Base-by-base conservation (phyloP, 2,113 vertebrate species). In the Sebastes schlegelii region DNA sequence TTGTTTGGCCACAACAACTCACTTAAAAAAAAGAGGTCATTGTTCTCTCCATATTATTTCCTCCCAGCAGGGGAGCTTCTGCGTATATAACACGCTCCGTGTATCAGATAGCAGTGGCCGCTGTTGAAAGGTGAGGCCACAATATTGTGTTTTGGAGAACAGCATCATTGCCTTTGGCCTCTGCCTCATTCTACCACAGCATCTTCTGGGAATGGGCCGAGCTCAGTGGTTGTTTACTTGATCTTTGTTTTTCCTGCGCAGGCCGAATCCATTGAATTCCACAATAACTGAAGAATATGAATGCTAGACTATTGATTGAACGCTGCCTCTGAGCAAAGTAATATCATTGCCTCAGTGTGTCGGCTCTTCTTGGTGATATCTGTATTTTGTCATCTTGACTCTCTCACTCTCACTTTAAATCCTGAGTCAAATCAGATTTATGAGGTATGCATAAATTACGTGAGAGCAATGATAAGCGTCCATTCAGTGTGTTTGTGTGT, bases 111-210 rank as follows among this genome's bases (percentile, higher is more conserved):
- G 43, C 74, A 14, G 2, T 19, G 73, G 52, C 75, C 74, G 21
- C 77, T 17, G 55, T 66, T 75, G 62, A 78, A 90, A 87, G 82
- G 76, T 85, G 80, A 82, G 71, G 76, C 76, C 62, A 57, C 82
- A 86, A 88, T 86, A 84, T 88, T 85, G 82, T 82, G 88, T 84
- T 88, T 82, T 70, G 49, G 51, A 82, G 82, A 85, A 68, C 62
- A 58, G 76, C 77, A 54, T 85, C 64, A 52, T 23, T 90, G 83
- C 67, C 78, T 65, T 58, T 79, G 78, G 84, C 82, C 80, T 70
- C 70, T 42, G 69, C 43, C 34, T 90, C 77, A 52, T 63, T 80
- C 66, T 71, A 8, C 75, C 82, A 54, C 63, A 46, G 75, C 63
- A 23, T 89, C 88, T 68, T 85, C 34, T 62, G 89, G 86, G 84